Conservation (phyloP, 2,888 invertebrate species). For the Tetropium fuscum region DNA sequence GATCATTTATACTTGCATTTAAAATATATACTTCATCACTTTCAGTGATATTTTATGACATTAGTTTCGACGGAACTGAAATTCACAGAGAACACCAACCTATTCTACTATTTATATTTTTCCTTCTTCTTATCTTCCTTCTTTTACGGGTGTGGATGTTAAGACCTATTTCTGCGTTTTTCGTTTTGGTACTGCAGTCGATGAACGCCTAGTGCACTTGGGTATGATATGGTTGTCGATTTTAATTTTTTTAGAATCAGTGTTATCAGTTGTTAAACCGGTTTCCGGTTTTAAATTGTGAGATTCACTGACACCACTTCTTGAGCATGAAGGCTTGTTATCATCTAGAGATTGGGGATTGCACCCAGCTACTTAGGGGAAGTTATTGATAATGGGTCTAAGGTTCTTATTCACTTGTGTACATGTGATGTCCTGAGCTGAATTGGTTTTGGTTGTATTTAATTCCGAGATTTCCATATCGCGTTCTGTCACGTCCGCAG, state of each 20-base stretch:
- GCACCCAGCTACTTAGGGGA: background rate
- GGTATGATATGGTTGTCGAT: background rate
- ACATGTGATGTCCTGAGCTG: background rate
- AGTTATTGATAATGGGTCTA: background rate
- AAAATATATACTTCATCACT: too few species aligned
- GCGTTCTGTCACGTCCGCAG: background rate
- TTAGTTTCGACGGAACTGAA: too few species aligned
- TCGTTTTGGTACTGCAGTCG: slow-evolving; percentile 6
- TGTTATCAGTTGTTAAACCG: background rate
- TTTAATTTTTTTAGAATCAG: slow-evolving; percentile 1
- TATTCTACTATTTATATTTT: background rate
- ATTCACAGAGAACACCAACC: too few species aligned
- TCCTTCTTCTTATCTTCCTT: background rate
- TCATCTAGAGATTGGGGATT: background rate
- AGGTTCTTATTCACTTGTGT: background rate
- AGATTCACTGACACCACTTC: background rate
- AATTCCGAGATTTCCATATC: background rate
- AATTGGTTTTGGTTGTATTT: background rate
- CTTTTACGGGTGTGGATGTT: background rate
- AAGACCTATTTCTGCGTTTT: slow-evolving; percentile 1
- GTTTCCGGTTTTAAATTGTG: background rate
- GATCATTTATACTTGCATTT: too few species aligned
- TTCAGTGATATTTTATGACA: too few species aligned
- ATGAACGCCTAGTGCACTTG: slow-evolving; percentile 1
- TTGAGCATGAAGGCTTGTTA: background rate